These are phyloP conservation scores for Drosophila quadrilineata DNA, from an alignment of 1,140 invertebrate genomes.

Conservation along the genomic window DNA sequence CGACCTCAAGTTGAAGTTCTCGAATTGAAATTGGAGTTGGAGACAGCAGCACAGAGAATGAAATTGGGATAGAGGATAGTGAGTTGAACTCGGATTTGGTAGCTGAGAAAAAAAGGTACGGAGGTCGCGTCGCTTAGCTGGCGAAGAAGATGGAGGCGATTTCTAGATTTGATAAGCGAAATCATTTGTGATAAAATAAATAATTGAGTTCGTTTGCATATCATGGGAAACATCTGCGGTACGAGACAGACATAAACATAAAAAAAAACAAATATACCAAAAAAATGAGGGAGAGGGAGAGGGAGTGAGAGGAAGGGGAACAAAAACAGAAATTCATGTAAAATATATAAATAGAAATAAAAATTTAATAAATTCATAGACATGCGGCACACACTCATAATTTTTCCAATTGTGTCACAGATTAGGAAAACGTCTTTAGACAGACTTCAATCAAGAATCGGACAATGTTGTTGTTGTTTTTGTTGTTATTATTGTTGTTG, in stretches of 20 bases:
- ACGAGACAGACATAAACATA: conserved; percentile 9
- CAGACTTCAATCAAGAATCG: conserved; percentile 78
- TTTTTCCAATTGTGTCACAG: conserved; percentile 69
- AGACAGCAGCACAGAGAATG: neutral
- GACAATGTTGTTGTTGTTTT: conserved; percentile 21
- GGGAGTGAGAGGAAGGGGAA: conserved; percentile 11
- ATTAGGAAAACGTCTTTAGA: conserved; percentile 60
- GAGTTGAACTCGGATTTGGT: conserved; percentile 7
- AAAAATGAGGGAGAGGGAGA: no score
- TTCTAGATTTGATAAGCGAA: conserved; percentile 77
- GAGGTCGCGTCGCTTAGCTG: conserved; percentile 36
- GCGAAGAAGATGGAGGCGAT: conserved; percentile 69
- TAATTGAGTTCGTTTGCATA: conserved; percentile 80
- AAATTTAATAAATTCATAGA: conserved; percentile 64
- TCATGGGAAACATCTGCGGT: conserved; percentile 67
- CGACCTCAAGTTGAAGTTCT: conserved; percentile 2
- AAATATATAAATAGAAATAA: conserved; percentile 6
- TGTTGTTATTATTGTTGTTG: neutral
- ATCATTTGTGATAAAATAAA: conserved; percentile 80
- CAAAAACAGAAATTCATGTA: conserved; percentile 2
- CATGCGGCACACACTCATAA: conserved; percentile 58
- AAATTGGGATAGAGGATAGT: neutral
- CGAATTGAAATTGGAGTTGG: conserved; percentile 5
- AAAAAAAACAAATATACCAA: neutral
- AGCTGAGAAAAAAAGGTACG: conserved; percentile 56